phyloP scores from a whole-genome alignment of 2,888 invertebrate genomes.

The Metacarcinus magister region DNA sequence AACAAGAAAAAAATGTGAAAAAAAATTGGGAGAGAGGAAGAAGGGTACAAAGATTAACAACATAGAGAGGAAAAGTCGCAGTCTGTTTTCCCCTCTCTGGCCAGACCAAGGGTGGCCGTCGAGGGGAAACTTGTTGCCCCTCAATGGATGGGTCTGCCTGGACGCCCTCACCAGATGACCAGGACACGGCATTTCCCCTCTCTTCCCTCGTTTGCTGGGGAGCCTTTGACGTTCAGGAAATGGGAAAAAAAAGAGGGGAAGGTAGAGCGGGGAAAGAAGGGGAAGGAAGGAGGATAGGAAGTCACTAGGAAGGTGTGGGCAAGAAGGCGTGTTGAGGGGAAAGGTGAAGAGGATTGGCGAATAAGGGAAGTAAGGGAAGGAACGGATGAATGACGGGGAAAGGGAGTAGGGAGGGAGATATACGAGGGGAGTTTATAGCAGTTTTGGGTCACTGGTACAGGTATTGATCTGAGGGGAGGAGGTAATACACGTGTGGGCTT shows the following conservation, averaged over 20 bases:
- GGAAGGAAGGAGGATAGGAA: neutral
- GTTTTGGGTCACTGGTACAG: too few species aligned
- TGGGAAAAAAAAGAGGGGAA: neutral
- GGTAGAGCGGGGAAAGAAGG: neutral
- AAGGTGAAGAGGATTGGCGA: neutral
- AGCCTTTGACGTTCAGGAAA: neutral
- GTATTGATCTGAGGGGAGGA: neutral
- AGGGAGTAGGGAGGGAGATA: neutral
- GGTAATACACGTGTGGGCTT: neutral
- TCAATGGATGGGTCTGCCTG: slow-evolving; percentile 21
- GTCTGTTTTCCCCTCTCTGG: neutral
- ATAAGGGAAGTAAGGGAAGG: neutral
- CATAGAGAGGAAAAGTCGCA: neutral
- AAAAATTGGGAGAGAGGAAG: neutral
- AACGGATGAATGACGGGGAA: neutral
- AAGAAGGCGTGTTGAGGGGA: neutral
- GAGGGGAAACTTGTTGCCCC: slow-evolving; percentile 36
- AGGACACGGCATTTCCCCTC: neutral
- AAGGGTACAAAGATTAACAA: neutral
- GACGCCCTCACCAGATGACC: neutral
- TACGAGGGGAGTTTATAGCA: neutral
- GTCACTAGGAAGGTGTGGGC: neutral
- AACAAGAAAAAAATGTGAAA: neutral
- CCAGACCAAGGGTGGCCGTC: slow-evolving; percentile 4
- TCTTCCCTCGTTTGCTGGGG: slow-evolving; percentile 4